phyloP scores from a whole-genome alignment of 2,888 invertebrate species.

The Aporophyla nigra region DNA sequence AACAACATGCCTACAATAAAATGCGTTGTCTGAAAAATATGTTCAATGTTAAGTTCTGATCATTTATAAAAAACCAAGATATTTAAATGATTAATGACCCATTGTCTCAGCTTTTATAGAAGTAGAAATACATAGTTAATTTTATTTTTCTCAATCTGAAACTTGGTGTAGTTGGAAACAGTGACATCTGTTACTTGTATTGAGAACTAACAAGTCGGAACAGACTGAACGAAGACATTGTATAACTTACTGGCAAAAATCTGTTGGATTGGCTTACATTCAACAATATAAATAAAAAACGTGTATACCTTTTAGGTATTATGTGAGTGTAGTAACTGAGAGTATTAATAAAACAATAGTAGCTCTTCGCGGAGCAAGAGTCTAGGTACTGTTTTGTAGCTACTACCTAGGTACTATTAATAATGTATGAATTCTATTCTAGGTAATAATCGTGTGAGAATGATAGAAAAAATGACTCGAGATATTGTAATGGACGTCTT shows the following conservation, averaged over 20 bases:
- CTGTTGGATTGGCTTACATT: background rate
- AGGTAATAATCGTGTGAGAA: conserved; percentile 21
- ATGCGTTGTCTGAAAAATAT: background rate
- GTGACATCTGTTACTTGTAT: conserved; percentile 36
- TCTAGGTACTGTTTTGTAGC: background rate
- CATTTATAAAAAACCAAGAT: background rate
- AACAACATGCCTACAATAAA: background rate
- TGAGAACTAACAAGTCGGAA: conserved; percentile 10
- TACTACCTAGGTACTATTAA: background rate
- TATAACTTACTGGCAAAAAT: background rate
- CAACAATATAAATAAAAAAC: background rate
- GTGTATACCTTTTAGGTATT: background rate
- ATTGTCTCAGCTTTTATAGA: background rate
- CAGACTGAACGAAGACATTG: background rate
- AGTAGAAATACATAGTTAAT: background rate
- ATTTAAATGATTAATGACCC: background rate
- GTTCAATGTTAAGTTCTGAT: background rate
- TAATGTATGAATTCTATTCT: conserved; percentile 2
- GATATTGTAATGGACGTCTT: conserved; percentile 35
- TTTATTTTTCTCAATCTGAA: background rate
- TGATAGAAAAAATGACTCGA: conserved; percentile 26
- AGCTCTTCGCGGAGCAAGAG: background rate
- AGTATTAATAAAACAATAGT: background rate
- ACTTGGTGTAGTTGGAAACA: background rate
- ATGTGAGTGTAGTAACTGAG: background rate